Percentiles rank a stretch among this genome's conserved stretches.
Conservation (phyloP, 1,140 invertebrate species). For the Drosophila ambigua region DNA sequence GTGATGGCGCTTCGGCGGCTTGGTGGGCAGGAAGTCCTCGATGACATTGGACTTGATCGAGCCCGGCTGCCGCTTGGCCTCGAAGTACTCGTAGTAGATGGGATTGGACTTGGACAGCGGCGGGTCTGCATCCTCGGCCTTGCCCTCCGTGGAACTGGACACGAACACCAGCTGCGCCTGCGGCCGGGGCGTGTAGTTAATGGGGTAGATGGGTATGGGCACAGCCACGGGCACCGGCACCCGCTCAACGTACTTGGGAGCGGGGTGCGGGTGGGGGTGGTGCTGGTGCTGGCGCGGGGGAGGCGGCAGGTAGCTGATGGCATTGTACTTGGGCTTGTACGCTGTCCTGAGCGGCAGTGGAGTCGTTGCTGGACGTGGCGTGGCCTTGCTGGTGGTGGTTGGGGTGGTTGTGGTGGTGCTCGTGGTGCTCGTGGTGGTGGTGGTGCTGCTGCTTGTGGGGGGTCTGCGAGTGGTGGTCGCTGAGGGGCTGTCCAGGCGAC, state of each 20-base stretch:
- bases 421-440: constrained; percentile 33
- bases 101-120: constrained; percentile 76
- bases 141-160: constrained; percentile 55
- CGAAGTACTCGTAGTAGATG: constrained; percentile 83
- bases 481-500: constrained; percentile 47
- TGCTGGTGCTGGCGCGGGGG: constrained; percentile 3
- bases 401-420: constrained; percentile 1
- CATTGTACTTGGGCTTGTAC: constrained; percentile 54
- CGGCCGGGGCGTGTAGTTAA: constrained; percentile 62
- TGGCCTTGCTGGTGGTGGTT: constrained; percentile 14
- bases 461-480: constrained; percentile 29
- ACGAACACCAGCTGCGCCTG: constrained; percentile 62
- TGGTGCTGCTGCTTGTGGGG: constrained; percentile 22
- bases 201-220: constrained; percentile 74
- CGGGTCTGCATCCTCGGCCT: constrained; percentile 29
- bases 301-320: constrained; percentile 48
- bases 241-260: constrained; percentile 63
- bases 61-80: constrained; percentile 71
- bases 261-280: constrained; percentile 1
- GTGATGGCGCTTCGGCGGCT: constrained; percentile 63
- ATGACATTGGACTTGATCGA: constrained; percentile 64
- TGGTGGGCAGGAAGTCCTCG: constrained; percentile 69
- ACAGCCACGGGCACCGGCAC: constrained; percentile 75
- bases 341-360: constrained; percentile 22
- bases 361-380: neutral